These are phyloP conservation scores for Epistrophella euchroma DNA, from an alignment of 2,888 invertebrate genomes.

Conservation along the genomic window DNA sequence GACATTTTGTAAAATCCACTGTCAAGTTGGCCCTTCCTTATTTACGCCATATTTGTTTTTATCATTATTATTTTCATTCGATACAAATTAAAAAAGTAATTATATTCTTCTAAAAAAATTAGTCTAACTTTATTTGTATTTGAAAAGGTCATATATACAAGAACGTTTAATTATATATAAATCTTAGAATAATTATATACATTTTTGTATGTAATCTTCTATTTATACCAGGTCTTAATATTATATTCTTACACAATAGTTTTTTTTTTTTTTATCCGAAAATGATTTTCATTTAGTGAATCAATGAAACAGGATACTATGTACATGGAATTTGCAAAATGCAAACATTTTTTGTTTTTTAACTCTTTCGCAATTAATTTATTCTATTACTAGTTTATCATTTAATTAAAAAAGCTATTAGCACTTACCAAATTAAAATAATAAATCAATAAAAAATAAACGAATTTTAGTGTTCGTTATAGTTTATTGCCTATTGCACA, in stretches of 20 bases:
- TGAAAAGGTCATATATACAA: conserved; percentile 74
- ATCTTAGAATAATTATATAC: conserved; percentile 61
- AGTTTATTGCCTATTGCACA: conserved; percentile 76
- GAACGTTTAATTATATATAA: conserved; percentile 73
- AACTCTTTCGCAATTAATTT: conserved; percentile 57
- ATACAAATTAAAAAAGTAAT: conserved; percentile 40
- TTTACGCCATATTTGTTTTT: conserved; percentile 1
- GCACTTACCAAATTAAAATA: conserved; percentile 58
- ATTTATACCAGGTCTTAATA: conserved; percentile 1
- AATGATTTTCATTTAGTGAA: conserved; percentile 75
- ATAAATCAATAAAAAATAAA: conserved; percentile 62
- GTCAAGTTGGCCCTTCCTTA: background rate
- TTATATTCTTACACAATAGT: conserved; percentile 64
- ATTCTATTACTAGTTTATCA: conserved; percentile 69
- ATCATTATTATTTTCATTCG: background rate
- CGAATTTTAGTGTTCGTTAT: conserved; percentile 71
- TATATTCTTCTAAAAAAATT: conserved; percentile 76
- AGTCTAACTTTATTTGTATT: conserved; percentile 76
- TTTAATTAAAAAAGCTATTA: conserved; percentile 74
- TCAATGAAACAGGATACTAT: conserved; percentile 75
- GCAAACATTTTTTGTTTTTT: conserved; percentile 64
- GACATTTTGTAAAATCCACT: background rate
- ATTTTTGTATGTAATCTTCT: conserved; percentile 55
- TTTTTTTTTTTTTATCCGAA: conserved; percentile 69
- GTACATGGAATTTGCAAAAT: conserved; percentile 74